Conservation (phyloP, 2,113 vertebrate species). For the Diadophis punctatus region DNA sequence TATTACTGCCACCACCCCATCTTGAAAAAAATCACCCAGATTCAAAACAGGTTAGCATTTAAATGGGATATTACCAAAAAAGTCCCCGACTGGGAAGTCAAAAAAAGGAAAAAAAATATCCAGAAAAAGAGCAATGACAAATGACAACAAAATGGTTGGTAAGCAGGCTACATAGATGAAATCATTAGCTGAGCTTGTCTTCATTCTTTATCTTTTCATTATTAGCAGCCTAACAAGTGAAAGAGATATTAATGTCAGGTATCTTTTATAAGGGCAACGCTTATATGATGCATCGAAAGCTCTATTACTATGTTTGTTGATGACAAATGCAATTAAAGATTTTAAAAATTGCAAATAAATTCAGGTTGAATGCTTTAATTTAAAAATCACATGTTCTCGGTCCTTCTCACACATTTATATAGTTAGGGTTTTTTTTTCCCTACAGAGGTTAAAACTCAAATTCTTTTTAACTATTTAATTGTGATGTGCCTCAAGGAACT, state of each 20-base stretch:
- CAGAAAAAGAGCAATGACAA: not conserved
- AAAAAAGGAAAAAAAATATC: not conserved
- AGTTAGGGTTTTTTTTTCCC: not conserved
- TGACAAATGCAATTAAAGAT: not conserved
- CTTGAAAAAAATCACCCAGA: not conserved
- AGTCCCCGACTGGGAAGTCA: not conserved
- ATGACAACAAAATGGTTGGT: not conserved
- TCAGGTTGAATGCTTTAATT: not conserved
- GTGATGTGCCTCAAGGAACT: not conserved
- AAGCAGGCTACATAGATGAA: not conserved
- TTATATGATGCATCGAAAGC: not conserved
- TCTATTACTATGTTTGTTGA: not conserved
- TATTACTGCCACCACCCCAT: not conserved
- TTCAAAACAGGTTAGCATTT: not conserved
- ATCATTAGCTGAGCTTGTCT: not conserved
- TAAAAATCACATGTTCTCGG: not conserved
- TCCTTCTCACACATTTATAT: not conserved
- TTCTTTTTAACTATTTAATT: not conserved
- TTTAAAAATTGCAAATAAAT: not conserved
- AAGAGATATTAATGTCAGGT: not conserved
- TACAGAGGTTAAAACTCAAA: not conserved
- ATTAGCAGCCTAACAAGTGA: not conserved
- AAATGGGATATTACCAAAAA: not conserved
- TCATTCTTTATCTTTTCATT: not conserved
- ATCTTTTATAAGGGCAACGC: not conserved